phyloP scores from a whole-genome alignment of 2,113 vertebrate species.

The Lophius piscatorius region DNA sequence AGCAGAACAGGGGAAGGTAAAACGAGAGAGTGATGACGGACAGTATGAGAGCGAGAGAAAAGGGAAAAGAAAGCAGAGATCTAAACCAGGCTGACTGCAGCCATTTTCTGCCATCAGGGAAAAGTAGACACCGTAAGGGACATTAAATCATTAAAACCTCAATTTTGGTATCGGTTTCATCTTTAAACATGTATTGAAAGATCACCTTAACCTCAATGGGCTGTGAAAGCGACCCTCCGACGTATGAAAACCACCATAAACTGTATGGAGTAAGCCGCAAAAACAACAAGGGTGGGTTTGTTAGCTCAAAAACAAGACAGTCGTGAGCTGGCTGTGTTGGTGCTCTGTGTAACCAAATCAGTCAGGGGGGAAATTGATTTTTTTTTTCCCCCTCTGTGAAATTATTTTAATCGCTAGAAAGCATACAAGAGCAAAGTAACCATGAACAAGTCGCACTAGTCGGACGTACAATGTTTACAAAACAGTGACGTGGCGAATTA shows the following conservation, averaged over 20 bases:
- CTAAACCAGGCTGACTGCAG: conserved; percentile 36
- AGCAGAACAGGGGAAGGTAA: conserved; percentile 28
- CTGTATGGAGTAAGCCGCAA: conserved; percentile 25
- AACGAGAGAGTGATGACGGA: conserved; percentile 40
- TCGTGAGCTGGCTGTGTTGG: conserved; percentile 29
- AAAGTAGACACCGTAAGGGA: too few species aligned
- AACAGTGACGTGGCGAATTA: conserved; percentile 72
- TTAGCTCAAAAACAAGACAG: conserved; percentile 47
- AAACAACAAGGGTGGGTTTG: conserved; percentile 23
- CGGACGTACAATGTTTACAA: conserved; percentile 73
- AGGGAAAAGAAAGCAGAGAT: conserved; percentile 29
- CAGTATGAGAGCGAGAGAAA: conserved; percentile 10
- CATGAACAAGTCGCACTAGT: conserved; percentile 69
- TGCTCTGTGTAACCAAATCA: conserved; percentile 65
- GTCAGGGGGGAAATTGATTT: conserved; percentile 76
- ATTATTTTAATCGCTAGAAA: conserved; percentile 70
- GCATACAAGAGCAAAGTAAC: conserved; percentile 76
- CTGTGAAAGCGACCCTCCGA: conserved; percentile 1
- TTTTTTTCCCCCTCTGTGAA: conserved; percentile 45
- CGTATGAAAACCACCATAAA: conserved; percentile 16
- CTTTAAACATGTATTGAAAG: conserved; percentile 8
- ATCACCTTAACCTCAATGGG: not conserved
- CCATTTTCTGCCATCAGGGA: conserved; percentile 18
- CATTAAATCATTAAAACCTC: conserved; percentile 17
- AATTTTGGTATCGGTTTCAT: not conserved